Base-by-base conservation (phyloP, 2,113 vertebrate species). In the Atractosteus spatula region DNA sequence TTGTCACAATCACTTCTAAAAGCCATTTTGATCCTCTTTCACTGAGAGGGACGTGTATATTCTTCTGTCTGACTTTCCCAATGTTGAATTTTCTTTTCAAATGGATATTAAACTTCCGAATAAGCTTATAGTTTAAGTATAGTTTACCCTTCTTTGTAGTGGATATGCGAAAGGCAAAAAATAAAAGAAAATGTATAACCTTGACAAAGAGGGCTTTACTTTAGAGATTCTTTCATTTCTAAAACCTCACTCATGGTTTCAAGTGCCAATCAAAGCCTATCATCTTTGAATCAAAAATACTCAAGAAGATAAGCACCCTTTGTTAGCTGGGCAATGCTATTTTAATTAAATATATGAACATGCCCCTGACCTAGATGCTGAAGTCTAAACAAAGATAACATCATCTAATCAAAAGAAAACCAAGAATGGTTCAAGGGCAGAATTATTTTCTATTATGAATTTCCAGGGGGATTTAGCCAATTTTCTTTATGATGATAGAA, bases 401-500 rank as follows among this genome's bases (percentile, higher is more conserved):
- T 96, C 94, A 90, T 79, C 87, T 91, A 92, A 94, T 93, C 93
- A 93, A 88, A 85, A 83, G 85, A 84, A 71, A 71, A 86, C 87
- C 89, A 87, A 83, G 90, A 93, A 83, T 87, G 83, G 89, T 94
- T 94, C 93, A 95, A 95, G 94, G 94, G 91, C 92, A 94, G 86
- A 91, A 87, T 88, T 90, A 90, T 92, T 91, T 92, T 93, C 89
- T 87, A 89, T 93, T 89, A 87, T 82, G 88, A 84, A 87, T 92
- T 92, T 93, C 91, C 91, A 88, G 76, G 77, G 92, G 91, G 94
- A 93, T 89, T 88, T 88, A 93, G 89, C 79, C 93, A 94, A 95
- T 96, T 94, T 94, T 94, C 93, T 90, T 88, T 89, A 91, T 93
- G 91, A 94, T 92, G 94, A 95, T 94, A 90, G 91, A 94, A 96